Base-by-base conservation (phyloP, 1,140 invertebrate species). In the Drosophila ercepeae region DNA sequence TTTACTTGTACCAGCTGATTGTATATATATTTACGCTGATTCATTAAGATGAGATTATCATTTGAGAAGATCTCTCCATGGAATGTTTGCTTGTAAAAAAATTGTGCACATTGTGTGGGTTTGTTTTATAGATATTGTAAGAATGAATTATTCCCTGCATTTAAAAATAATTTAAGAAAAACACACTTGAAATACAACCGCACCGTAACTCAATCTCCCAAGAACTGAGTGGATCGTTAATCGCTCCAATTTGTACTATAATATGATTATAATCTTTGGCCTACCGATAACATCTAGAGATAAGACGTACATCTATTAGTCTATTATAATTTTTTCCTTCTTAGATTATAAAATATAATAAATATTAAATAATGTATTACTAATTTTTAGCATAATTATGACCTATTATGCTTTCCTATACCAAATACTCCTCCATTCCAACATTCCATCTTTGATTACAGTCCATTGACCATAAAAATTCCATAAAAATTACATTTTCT, bases 151-250 rank as follows among this genome's bases (percentile, higher is more conserved):
- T n/a, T n/a, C n/a, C n/a, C n/a, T n/a, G n/a, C n/a, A 32, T 0
- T n/a, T n/a, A n/a, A 32, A 11, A n/a, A 4, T 4, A 11, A 11
- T 11, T 3, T 32, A 32, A 7, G 27, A 27, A 27, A n/a, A 21
- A 41, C 11, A 13, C 29, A 70, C 65, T 64, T 29, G 11, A 52
- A 34, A 48, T n/a, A 53, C 25, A 73, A 73, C 70, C 58, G 50
- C 13, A 46, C 65, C 29, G 34, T 11, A 60, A 23, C 67, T 55
- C 68, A 60, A 51, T 32, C 19, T 39, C 42, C 34, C 23, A 39
- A 49, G 7, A 57, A 74, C 71, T 74, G 51, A 64, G 3, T 27
- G 16, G 46, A 52, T n/a, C 11, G 36, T 70, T 74, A 65, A 74
- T 74, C 70, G 36, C n/a, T n/a, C 6, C 1, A 32, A 74, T 52